Evolutionary conservation across 2,888 invertebrate species (phyloP).

Genomic region (Petrolisthes cinctipes): DNA sequence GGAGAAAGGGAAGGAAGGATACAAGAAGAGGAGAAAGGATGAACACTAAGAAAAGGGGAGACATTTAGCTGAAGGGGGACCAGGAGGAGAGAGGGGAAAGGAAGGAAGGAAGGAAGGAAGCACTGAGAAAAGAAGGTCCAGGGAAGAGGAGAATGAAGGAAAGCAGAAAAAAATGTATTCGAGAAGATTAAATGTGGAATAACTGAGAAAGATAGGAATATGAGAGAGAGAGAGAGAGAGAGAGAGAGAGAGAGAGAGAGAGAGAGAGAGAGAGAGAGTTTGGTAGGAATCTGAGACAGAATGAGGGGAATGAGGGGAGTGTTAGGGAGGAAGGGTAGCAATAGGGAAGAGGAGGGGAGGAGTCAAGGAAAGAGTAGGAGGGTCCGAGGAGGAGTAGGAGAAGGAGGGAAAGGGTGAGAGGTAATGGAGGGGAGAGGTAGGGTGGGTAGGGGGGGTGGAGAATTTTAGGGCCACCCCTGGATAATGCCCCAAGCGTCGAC

Average conservation of each 20-base stretch:
- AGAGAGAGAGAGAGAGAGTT: conserved; percentile 4
- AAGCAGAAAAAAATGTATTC: no score
- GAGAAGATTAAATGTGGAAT: no score
- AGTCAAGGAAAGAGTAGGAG: not conserved
- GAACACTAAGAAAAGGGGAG: no score
- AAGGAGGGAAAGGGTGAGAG: conserved; percentile 25
- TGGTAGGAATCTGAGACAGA: not conserved
- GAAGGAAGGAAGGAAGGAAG: not conserved
- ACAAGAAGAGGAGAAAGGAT: no score
- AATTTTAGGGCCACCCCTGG: conserved; percentile 22
- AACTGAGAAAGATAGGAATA: not conserved
- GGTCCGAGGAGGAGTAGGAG: not conserved
- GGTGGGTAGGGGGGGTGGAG: conserved; percentile 8
- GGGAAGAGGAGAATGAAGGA: not conserved
- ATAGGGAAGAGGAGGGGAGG: not conserved
- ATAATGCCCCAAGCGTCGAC: conserved; percentile 34
- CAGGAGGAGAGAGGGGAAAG: not conserved
- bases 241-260: not conserved
- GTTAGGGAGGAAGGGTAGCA: not conserved
- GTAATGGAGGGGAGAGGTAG: conserved; percentile 9
- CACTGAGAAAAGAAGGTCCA: not conserved
- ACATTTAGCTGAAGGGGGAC: not conserved
- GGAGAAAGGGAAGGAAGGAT: not conserved
- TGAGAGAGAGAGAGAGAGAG: not conserved
- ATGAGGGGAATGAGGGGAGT: not conserved